Base-by-base conservation (phyloP, 2,797 vertebrate genomes). In the Mycteria americana region DNA sequence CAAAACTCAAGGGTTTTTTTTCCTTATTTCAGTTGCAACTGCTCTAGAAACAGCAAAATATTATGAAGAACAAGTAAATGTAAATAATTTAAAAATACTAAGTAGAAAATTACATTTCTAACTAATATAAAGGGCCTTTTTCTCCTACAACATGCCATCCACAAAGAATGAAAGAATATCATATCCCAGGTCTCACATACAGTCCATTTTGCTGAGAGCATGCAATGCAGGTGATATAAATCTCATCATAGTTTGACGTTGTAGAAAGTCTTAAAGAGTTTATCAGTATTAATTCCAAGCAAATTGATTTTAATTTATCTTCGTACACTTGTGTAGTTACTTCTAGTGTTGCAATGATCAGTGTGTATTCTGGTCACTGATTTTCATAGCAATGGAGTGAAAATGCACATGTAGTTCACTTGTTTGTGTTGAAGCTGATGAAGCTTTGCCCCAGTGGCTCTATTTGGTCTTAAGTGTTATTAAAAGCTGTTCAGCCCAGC, bases 361-460 rank as follows among this genome's bases (percentile, higher is more conserved):
- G 18, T 21, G 28, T 4, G 0, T 51, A 11, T 48, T 62, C 57
- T 54, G 46, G 31, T 35, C 24, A 7, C 15, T 35, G 23, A 62
- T 83, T 85, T 85, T 77, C 53, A 14, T 5, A 39, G 33, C 28
- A 78, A 25, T 9, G 13, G 10, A 56, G 25, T 41, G 22, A 68
- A 30, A 91, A 54, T 24, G 33, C 16, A 48, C 13, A 12, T 2
- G 0, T n/a, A 31, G 18, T 84, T 77, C 1, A 0, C 7, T 43
- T 56, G 27, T 35, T 19, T 45, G 11, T 46, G 45, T 67, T 83
- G 70, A 86, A 81, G 41, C 19, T 78, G 77, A 72, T 50, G 48
- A 64, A 87, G 45, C 16, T 79, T 85, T 87, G 41, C 3, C 23
- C 33, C 25, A 25, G 48, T 8, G 21, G 13, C 30, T 84, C 28